Base-by-base conservation (phyloP, 2,797 vertebrate species). In the Semotilus atromaculatus region DNA sequence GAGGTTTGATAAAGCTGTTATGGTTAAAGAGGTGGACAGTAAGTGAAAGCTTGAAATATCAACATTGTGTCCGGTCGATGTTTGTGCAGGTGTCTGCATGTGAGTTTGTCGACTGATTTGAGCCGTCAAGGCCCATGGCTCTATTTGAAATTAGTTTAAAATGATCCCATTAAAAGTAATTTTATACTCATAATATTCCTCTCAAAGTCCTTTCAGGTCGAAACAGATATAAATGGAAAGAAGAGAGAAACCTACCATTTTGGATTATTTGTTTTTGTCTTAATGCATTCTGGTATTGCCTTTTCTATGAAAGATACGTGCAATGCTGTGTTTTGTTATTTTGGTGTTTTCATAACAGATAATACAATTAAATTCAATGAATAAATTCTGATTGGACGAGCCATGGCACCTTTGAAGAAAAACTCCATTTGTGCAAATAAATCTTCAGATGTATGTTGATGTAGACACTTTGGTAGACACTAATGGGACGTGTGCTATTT, bases 41-140 rank as follows among this genome's bases (percentile, higher is more conserved):
- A 76, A 76, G 31, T 70, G 74, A 55, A 90, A 67, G 81, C 76
- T 84, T 80, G 87, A 91, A 89, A 86, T 86, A 21, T 87, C 90
- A 91, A 91, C 90, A 91, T 93, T 92, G 91, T 73, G 68, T 67
- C 36, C 66, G 81, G 71, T 78, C 21, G 86, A 75, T 86, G 78
- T 87, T 84, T 86, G 81, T 51, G 43, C 14, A 73, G 29, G 53
- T 82, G 80, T 80, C 55, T 75, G 66, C 62, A 16, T 75, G 79
- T 71, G 1, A 74, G 79, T 84, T 78, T 68, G 26, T 77, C 36
- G 3, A 62, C n/a, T 45, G 36, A 34, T 84, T 34, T 34, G 19
- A 60, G 7, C 14, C 13, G 48, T 81, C 36, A 72, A 72, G n/a
- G 80, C n/a, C 31, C 66, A 4, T 13, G 64, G 62, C 31, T 58